Evolutionary conservation across 2,113 vertebrate genomes (phyloP), one percentile per base, ranked within the genome.

Genomic region (Clarias magur): DNA sequence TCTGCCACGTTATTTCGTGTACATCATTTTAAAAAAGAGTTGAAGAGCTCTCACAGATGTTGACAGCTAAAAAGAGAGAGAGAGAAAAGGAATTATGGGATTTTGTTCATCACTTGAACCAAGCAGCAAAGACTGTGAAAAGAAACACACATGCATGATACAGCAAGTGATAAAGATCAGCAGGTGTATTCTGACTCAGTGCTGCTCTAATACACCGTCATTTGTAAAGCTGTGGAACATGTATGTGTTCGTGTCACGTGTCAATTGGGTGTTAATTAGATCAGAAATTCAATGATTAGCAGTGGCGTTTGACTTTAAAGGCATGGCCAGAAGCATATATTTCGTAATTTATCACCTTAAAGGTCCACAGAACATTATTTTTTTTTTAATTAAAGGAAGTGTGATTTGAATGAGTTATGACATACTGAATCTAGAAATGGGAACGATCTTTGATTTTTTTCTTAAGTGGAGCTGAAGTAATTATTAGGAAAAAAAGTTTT

Each of bases 231-330:
- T 34, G 11, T 11, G 30, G 59, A 53, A 53, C 2, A 16, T 48
- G 57, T 27, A 34, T 4, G 13, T 30, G 67, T 54, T 57, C 57
- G 54, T 23, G 48, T n/a, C 16, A 42, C 0, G 15, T 17, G 59
- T 54, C 53, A 63, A 53, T 59, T 63, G 57, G 54, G 60, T 78
- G 84, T 62, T 68, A 79, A 78, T 70, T 86, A 79, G 80, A 88
- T 82, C 80, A 79, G 53, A 83, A 73, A 70, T 30, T 78, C 34
- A 38, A 1, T n/a, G 23, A 54, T 78, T 54, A 12, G 4, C 38
- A 48, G 19, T 48, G 38, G 11, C 1, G 13, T 9, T 25, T 23
- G 17, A 11, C 34, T 11, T 19, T 42, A 48, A 75, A 48, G 34
- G 7, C 42, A 73, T 7, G 34, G 10, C 19, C 48, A 21, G 3